Percentiles rank a stretch among this genome's conserved stretches.
phyloP scores from a whole-genome alignment of 1,140 invertebrate species.

The Panagrolaimus sp. region DNA sequence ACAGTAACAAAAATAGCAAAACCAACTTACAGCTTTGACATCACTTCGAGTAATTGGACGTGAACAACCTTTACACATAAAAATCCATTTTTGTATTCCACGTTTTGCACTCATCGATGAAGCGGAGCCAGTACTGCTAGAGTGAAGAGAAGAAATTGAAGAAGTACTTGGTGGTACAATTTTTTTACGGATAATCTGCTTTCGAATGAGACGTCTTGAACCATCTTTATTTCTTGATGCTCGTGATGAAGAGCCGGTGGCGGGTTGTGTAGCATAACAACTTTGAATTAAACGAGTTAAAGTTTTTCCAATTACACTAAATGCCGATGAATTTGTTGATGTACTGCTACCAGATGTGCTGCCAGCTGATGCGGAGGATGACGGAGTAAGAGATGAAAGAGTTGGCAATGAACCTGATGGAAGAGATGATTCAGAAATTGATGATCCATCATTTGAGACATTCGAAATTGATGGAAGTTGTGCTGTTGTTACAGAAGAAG shows the following conservation, averaged over 20 bases:
- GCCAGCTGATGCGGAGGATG: background rate
- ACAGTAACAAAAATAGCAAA: no score
- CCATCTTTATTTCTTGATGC: no score
- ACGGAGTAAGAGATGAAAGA: background rate
- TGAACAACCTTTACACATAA: background rate
- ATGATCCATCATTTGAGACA: background rate
- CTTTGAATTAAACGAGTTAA: background rate
- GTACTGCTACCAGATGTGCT: no score
- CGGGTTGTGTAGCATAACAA: no score
- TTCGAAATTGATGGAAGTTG: background rate
- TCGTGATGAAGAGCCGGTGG: no score
- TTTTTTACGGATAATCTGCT: no score
- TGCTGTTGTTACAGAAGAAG: background rate
- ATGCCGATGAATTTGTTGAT: background rate
- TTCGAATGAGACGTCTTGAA: no score
- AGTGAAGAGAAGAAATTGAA: no score
- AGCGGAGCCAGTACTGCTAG: background rate
- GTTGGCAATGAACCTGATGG: background rate
- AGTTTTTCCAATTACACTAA: background rate
- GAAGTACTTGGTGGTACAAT: background rate
- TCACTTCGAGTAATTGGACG: background rate
- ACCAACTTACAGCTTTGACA: background rate
- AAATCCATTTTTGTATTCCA: conserved; percentile 1
- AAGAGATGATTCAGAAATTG: background rate
- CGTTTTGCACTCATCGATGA: background rate